Percentiles rank a stretch among this genome's conserved stretches.
These are phyloP conservation scores for Lemur catta DNA, from an alignment of 2,797 vertebrate species.

Conservation along the genomic window DNA sequence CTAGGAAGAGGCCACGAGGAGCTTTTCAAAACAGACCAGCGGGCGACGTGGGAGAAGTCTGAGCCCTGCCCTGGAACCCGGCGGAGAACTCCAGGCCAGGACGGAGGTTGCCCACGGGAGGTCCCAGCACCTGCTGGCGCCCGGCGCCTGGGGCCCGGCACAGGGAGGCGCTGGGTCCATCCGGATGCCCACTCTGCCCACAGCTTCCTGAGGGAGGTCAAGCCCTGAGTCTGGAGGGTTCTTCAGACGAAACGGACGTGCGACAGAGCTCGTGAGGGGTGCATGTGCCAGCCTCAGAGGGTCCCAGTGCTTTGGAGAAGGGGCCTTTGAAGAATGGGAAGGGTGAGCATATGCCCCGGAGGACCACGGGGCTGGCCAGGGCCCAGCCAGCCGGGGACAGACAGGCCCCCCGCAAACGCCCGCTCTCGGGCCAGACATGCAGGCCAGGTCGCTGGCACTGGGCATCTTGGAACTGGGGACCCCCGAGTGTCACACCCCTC, in stretches of 20 bases:
- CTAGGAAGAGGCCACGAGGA: rapidly evolving
- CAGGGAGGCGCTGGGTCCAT: background rate
- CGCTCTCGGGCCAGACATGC: background rate
- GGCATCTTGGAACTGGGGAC: background rate
- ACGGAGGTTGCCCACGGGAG: background rate
- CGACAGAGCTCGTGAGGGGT: rapidly evolving
- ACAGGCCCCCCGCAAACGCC: no score
- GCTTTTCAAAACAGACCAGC: background rate
- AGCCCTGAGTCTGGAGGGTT: background rate
- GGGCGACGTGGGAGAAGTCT: background rate
- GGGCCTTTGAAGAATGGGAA: background rate
- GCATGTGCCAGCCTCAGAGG: background rate
- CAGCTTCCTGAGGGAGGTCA: background rate
- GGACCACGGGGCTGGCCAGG: background rate
- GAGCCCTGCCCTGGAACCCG: background rate
- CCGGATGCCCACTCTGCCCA: background rate
- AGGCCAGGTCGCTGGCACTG: no score
- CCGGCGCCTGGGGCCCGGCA: background rate
- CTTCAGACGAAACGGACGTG: background rate
- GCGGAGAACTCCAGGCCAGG: background rate
- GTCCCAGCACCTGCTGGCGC: background rate
- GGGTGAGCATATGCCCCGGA: background rate
- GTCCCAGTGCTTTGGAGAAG: background rate
- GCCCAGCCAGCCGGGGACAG: background rate
- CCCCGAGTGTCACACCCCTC: background rate